These are phyloP conservation scores for Drosophila birchii DNA, from an alignment of 2,888 invertebrate species.

Conservation along the genomic window DNA sequence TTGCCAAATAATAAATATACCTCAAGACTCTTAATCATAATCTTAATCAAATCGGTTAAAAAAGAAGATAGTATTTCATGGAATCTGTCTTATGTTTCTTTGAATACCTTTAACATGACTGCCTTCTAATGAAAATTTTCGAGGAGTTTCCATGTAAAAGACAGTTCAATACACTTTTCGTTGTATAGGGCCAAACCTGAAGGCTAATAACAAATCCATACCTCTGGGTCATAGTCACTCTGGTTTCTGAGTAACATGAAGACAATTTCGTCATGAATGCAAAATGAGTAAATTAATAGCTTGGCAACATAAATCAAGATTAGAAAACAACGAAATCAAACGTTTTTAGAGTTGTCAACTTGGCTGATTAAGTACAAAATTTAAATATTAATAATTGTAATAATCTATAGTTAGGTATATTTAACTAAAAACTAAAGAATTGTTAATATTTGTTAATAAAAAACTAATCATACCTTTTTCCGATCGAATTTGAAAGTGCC, in stretches of 20 bases:
- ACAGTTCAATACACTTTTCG: background rate
- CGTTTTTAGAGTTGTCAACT: background rate
- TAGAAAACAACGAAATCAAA: background rate
- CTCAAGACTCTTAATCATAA: background rate
- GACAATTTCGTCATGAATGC: slow-evolving; percentile 24
- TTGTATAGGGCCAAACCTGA: too few relatives aligned
- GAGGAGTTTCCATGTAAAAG: background rate
- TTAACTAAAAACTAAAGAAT: too few relatives aligned
- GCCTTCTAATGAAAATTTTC: background rate
- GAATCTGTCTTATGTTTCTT: background rate
- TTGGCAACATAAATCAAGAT: slow-evolving; percentile 42
- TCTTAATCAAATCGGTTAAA: background rate
- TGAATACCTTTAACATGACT: background rate
- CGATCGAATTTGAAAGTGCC: too few relatives aligned
- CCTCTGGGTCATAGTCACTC: slow-evolving; percentile 13
- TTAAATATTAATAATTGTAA: too few relatives aligned
- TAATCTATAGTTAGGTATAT: background rate
- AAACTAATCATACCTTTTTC: background rate
- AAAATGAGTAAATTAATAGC: slow-evolving; percentile 23
- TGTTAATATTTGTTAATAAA: background rate
- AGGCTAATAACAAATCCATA: slow-evolving; percentile 2
- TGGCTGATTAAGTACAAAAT: background rate
- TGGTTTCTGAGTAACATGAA: slow-evolving; percentile 8
- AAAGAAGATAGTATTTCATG: background rate
- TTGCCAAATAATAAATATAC: too few relatives aligned